Conservation (phyloP, 1,140 invertebrate species). For the Ganaspis sp. region DNA sequence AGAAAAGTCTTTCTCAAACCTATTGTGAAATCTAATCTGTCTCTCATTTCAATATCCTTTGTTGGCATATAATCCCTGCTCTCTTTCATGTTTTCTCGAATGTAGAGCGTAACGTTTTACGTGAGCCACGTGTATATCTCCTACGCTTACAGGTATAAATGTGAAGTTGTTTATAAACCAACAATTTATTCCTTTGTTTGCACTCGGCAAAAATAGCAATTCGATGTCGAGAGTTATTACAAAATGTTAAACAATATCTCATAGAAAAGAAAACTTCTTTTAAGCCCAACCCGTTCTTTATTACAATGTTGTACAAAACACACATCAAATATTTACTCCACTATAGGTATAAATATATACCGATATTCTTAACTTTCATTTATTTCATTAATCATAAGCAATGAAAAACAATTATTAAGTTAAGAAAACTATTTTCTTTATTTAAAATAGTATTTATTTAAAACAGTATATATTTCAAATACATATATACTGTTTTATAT, state of each 20-base stretch:
- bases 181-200: background rate
- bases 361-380: too few relatives aligned
- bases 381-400: too few relatives aligned
- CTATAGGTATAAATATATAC: too few relatives aligned
- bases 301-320: too few relatives aligned
- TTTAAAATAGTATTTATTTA: too few relatives aligned
- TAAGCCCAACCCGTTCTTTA: too few relatives aligned
- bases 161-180: background rate
- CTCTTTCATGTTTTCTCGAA: slow-evolving; percentile 23
- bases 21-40: slow-evolving; percentile 24
- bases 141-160: background rate
- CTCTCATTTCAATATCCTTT: slow-evolving; percentile 27
- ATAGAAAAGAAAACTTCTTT: too few relatives aligned
- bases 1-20: background rate
- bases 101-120: slow-evolving; percentile 19
- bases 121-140: background rate
- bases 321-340: too few relatives aligned
- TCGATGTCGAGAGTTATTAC: background rate
- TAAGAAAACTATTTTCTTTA: too few relatives aligned
- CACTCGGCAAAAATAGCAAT: background rate
- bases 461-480: too few relatives aligned
- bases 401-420: too few relatives aligned
- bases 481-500: too few relatives aligned
- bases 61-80: slow-evolving; percentile 22
- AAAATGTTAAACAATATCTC: background rate